These are phyloP conservation scores for Trematocara marginatum DNA, from an alignment of 2,113 vertebrate species.

Conservation along the genomic window DNA sequence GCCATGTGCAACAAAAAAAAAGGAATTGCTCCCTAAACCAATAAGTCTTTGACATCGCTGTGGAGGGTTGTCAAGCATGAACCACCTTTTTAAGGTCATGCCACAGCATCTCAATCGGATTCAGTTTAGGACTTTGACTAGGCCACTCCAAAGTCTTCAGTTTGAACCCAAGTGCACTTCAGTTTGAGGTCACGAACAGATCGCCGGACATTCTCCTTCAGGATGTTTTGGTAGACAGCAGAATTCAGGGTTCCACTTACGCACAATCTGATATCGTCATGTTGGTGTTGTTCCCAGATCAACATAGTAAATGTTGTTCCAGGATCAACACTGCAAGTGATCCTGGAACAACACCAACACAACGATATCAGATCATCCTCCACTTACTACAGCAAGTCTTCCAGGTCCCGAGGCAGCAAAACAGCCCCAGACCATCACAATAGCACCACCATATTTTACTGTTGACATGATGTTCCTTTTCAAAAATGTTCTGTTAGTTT, in stretches of 20 bases:
- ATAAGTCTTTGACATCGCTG: background rate
- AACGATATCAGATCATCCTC: background rate
- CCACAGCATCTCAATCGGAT: background rate
- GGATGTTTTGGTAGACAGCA: background rate
- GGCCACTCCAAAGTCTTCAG: background rate
- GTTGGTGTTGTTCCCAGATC: no score
- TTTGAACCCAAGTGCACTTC: background rate
- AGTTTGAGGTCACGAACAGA: background rate
- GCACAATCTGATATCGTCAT: no score
- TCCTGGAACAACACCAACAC: no score
- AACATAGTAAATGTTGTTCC: no score
- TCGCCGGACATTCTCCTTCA: accelerated
- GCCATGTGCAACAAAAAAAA: background rate
- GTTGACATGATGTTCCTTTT: background rate
- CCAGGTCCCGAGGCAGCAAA: background rate
- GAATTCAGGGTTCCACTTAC: background rate
- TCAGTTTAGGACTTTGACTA: background rate
- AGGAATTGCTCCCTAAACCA: background rate
- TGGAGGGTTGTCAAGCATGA: background rate
- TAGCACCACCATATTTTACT: background rate
- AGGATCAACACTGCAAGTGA: no score
- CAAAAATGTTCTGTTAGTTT: background rate
- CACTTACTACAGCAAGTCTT: background rate
- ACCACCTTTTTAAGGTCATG: background rate
- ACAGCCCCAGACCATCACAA: background rate